Evolutionary conservation across 2,888 invertebrate genomes (phyloP).

Genomic region (Lymantria monacha): DNA sequence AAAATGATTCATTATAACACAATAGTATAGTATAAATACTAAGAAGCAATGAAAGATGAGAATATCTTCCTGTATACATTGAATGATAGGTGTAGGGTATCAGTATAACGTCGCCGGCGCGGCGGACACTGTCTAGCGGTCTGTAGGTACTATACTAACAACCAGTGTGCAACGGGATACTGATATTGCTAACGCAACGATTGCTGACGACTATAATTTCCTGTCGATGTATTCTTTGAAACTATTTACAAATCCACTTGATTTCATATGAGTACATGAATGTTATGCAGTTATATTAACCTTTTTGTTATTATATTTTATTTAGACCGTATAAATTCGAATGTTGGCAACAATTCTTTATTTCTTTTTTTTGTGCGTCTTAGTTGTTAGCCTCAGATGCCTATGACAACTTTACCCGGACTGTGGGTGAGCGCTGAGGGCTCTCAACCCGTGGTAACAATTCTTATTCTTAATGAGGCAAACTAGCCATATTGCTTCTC

Average conservation of each 20-base stretch:
- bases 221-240: conserved; percentile 42
- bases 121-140: conserved; percentile 26
- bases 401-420: too few relatives aligned
- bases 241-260: conserved; percentile 15
- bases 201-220: conserved; percentile 55
- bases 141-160: conserved; percentile 17
- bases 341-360: too few relatives aligned
- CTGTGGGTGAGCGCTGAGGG: too few relatives aligned
- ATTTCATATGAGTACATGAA: conserved; percentile 4
- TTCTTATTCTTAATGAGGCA: too few relatives aligned
- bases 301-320: too few relatives aligned
- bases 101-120: conserved; percentile 22
- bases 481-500: too few relatives aligned
- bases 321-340: too few relatives aligned
- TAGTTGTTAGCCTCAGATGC: too few relatives aligned
- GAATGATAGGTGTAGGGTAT: conserved; percentile 41
- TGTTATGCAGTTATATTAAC: too few relatives aligned
- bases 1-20: conserved; percentile 17
- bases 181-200: conserved; percentile 44
- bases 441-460: too few relatives aligned
- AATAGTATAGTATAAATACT: conserved; percentile 27
- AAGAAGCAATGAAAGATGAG: conserved; percentile 44
- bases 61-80: conserved; percentile 50
- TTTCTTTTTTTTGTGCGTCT: too few relatives aligned
- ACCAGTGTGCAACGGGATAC: conserved; percentile 59